Base-by-base conservation (phyloP, 2,888 invertebrate genomes). In the Drosophila fulvimacula region DNA sequence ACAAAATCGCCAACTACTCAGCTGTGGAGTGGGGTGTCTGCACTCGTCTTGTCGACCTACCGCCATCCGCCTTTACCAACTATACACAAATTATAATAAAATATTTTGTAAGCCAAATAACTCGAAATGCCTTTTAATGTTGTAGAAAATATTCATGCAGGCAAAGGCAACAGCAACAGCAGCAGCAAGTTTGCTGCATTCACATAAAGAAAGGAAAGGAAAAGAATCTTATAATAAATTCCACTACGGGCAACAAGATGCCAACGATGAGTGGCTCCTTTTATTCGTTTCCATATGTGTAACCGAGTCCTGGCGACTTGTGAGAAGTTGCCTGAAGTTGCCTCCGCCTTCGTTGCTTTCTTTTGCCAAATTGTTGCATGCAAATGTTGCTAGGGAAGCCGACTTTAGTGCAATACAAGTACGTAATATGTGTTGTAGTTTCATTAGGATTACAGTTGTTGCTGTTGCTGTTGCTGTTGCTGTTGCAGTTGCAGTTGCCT, bases 161-260 rank as follows among this genome's bases (percentile, higher is more conserved):
- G 42, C 52, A 60, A 58, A 65, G 63, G 60, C 70, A 51, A 34
- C 13, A 21, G 10, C 34, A 62, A 55, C 64, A 67, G 53, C 72
- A 55, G 51, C 73, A 55, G 55, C 66, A 68, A 76, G 65, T 64
- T 76, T 74, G 70, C 69, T 75, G 79, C 82, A 86, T 86, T 83
- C 86, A 83, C 79, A 73, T 61, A 80, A 74, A 55, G 68, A 58
- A 81, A 79, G 77, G 86, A 86, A 86, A 81, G 77, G 86, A 86
- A 86, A 81, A 74, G 85, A 75, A 85, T 83, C 85, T 87, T 87
- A 84, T 86, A 87, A 87, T 81, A 86, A 87, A 86, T 86, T 86
- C 87, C 85, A 81, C 80, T 81, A 81, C 76, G 59, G 78, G 59
- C 82, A 84, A 79, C 84, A 79, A 81, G 84, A 82, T 82, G 86